Evolutionary conservation across 2,113 vertebrate genomes (phyloP), one percentile per base, ranked within the genome.

Genomic region (Pygoscelis adeliae): DNA sequence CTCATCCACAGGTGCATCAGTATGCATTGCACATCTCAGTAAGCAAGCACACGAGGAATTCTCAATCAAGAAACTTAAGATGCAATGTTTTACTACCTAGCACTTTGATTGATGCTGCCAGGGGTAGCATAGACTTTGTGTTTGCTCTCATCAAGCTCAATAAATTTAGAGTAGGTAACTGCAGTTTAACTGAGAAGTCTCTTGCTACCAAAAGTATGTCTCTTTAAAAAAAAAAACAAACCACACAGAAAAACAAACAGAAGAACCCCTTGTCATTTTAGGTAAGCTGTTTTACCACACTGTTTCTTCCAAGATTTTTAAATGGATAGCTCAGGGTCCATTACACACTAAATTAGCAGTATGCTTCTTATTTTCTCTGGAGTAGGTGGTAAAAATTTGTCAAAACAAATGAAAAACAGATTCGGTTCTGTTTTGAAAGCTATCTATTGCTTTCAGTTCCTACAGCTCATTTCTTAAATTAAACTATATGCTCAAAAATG

Each of bases 1-100:
- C 55, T 96, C 70, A 53, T 46, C 58, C 74, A 26, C 40, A 83
- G 44, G 34, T 92, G 56, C 47, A 95, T 98, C 76, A 94, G 62
- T 44, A 85, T 77, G 42, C 83, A 81, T 95, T 95, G 82, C 66
- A 95, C 70, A 62, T 76, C 78, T 58, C 36, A 82, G 40, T 84
- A 87, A 96, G 42, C 61, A 89, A 79, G 14, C 85, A 93, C 8
- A n/a, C 20, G 27, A 96, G 17, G 78, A 98, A 97, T 97, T 95
- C 44, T 83, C 83, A 94, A 73, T 95, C 40, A 44, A 81, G 53
- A 84, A 17, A 40, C 40, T 93, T 95, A 81, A 82, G 56, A 70
- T 42, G 27, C 2, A 5, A 42, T 63, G n/a, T 83, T 94, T 94
- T 93, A 46, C 44, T 58, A 19, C 25, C 53, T 80, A 90, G 11